Evolutionary conservation across 2,888 invertebrate genomes (phyloP).

Genomic region (Scaptomyza caliginosa): DNA sequence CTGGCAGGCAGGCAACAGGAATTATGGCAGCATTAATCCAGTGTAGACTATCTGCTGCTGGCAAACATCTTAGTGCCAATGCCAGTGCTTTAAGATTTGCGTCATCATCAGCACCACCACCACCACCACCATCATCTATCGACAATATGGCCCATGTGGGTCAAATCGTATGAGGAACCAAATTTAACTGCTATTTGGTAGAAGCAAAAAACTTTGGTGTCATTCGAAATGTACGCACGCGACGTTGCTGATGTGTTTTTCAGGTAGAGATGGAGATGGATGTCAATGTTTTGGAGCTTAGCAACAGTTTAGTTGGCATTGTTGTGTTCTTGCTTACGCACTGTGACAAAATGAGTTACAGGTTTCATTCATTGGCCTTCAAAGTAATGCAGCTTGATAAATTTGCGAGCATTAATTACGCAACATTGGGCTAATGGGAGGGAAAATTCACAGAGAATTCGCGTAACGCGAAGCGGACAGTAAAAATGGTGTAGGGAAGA

Average conservation of each 20-base stretch:
- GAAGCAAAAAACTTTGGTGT: conserved; percentile 32
- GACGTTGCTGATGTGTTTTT: conserved; percentile 20
- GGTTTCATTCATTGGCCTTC: conserved; percentile 67
- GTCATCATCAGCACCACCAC: conserved; percentile 55
- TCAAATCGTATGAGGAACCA: conserved; percentile 39
- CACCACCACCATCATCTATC: neutral
- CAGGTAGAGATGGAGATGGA: conserved; percentile 22
- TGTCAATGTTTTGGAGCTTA: conserved; percentile 56
- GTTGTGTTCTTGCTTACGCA: conserved; percentile 47
- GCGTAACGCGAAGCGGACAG: neutral
- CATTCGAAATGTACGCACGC: conserved; percentile 54
- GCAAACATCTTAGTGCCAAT: conserved; percentile 56
- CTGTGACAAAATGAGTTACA: conserved; percentile 76
- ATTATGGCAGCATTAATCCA: conserved; percentile 79
- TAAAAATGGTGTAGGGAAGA: neutral
- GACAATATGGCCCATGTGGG: conserved; percentile 41
- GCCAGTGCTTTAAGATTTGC: conserved; percentile 70
- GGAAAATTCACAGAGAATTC: conserved; percentile 1
- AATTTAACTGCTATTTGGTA: conserved; percentile 42
- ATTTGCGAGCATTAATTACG: conserved; percentile 78
- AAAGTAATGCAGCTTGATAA: conserved; percentile 77
- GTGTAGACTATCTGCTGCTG: conserved; percentile 62
- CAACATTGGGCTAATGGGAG: conserved; percentile 58
- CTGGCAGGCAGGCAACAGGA: conserved; percentile 41
- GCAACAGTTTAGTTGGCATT: conserved; percentile 68